These are phyloP conservation scores for Eristalinus aeneus DNA, from an alignment of 2,888 invertebrate species.

Conservation along the genomic window DNA sequence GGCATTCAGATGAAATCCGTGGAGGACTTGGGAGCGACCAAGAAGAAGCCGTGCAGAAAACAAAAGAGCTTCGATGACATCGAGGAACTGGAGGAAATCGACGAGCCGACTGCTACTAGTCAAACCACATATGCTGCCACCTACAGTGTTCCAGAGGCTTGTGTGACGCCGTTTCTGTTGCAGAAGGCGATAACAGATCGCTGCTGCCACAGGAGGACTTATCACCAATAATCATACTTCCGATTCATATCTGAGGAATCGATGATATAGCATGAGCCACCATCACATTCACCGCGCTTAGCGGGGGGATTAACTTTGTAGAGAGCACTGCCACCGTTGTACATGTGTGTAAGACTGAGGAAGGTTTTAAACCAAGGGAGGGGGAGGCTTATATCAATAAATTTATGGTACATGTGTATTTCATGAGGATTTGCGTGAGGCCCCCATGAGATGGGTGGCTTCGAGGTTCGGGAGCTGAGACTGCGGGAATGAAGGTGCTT, in stretches of 20 bases:
- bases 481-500: neutral
- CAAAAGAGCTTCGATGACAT: constrained; percentile 63
- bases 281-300: neutral
- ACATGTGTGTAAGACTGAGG: constrained; percentile 54
- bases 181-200: constrained; percentile 32
- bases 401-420: constrained; percentile 24
- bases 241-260: constrained; percentile 16
- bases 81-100: constrained; percentile 60
- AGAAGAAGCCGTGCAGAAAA: constrained; percentile 42
- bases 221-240: constrained; percentile 41
- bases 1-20: constrained; percentile 41
- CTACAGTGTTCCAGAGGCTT: constrained; percentile 25
- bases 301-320: neutral
- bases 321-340: constrained; percentile 33
- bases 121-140: constrained; percentile 50
- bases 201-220: constrained; percentile 13
- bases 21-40: constrained; percentile 21
- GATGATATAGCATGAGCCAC: constrained; percentile 12
- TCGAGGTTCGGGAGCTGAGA: neutral
- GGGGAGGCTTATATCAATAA: constrained; percentile 27
- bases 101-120: constrained; percentile 35
- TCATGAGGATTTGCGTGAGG: constrained; percentile 10
- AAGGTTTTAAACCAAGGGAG: constrained; percentile 15
- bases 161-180: constrained; percentile 34
- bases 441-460: constrained; percentile 24